These are phyloP conservation scores for Timema cristinae DNA, from an alignment of 2,888 invertebrate genomes.

Conservation along the genomic window DNA sequence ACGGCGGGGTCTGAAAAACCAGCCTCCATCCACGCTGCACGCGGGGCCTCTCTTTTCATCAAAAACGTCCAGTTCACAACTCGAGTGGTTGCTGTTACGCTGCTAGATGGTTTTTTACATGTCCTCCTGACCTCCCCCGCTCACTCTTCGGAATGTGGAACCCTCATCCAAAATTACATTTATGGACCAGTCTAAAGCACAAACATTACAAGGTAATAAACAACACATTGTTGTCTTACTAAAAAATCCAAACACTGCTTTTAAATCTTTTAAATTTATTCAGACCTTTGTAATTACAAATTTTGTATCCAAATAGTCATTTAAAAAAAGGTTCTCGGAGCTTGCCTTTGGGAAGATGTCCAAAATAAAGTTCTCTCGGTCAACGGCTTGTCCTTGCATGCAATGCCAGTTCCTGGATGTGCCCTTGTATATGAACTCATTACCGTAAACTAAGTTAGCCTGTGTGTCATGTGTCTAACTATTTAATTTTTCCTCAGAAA, in stretches of 20 bases:
- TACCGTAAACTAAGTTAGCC: too few species aligned
- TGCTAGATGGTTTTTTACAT: too few species aligned
- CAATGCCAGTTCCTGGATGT: too few species aligned
- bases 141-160: conserved; percentile 71
- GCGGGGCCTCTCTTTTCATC: conserved; percentile 33
- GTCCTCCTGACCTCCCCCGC: conserved; percentile 41
- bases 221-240: background rate
- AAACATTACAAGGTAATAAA: conserved; percentile 19
- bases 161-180: conserved; percentile 74
- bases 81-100: conserved; percentile 22
- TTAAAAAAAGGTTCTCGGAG: background rate
- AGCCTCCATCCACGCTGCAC: conserved; percentile 3
- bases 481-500: too few species aligned
- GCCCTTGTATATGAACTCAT: too few species aligned
- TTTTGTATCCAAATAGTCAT: background rate
- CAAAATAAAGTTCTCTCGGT: too few species aligned
- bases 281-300: background rate
- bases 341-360: background rate
- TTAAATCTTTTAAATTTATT: too few species aligned
- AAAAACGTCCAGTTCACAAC: conserved; percentile 43
- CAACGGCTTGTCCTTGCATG: too few species aligned
- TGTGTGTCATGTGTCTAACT: too few species aligned
- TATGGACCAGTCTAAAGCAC: conserved; percentile 70
- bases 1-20: background rate
- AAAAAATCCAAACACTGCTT: too few species aligned